These are phyloP conservation scores for Marcusenius ussheri DNA, from an alignment of 2,113 vertebrate species.

Conservation along the genomic window DNA sequence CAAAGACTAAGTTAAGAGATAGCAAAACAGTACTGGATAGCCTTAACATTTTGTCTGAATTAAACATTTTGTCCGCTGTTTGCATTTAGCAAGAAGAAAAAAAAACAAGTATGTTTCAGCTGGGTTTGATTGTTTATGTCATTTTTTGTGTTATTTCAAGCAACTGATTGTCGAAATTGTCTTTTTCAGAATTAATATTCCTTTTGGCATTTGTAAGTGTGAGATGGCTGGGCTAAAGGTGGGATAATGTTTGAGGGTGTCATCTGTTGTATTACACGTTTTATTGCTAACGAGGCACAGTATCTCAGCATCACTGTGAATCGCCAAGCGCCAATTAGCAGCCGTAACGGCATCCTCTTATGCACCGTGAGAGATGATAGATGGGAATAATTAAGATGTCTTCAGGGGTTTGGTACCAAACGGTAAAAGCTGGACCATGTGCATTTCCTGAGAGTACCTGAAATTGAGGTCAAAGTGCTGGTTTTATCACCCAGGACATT, in stretches of 20 bases:
- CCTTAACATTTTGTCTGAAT: constrained; percentile 28
- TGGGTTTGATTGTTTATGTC: not conserved
- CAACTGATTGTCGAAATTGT: not conserved
- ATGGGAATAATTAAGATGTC: not conserved
- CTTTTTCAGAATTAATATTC: not conserved
- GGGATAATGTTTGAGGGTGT: not conserved
- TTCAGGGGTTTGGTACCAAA: not conserved
- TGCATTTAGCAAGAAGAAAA: not conserved
- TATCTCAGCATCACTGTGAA: not conserved
- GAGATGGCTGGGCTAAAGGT: not conserved
- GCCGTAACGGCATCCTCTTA: not conserved
- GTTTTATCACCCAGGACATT: not conserved
- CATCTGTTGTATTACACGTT: not conserved
- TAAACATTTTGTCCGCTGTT: constrained; percentile 20
- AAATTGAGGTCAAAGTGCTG: not conserved
- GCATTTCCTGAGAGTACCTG: not conserved
- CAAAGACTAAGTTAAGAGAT: not conserved
- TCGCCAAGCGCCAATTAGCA: not conserved
- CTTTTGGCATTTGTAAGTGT: not conserved
- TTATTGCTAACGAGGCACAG: not conserved
- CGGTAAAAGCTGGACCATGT: not conserved
- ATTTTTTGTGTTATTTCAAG: not conserved
- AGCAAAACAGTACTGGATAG: not conserved
- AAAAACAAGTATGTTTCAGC: constrained; percentile 12
- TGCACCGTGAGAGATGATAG: not conserved